phyloP scores from a whole-genome alignment of 1,140 invertebrate genomes.

The Apis florea region DNA sequence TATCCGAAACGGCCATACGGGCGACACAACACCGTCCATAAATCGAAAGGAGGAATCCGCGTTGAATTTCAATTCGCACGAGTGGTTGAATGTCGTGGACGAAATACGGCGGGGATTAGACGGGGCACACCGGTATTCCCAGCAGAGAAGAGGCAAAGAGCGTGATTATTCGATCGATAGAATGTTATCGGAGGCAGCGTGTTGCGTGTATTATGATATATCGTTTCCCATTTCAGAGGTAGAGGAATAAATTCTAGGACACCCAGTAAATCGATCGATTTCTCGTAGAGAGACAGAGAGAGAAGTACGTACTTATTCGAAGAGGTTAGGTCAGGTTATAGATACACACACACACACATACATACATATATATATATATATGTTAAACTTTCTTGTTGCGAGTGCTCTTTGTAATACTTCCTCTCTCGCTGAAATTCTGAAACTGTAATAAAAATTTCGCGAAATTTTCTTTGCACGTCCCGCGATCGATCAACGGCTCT shows the following conservation, averaged over 20 bases:
- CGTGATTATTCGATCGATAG: conserved; percentile 13
- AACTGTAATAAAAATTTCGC: conserved; percentile 35
- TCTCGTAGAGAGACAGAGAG: conserved; percentile 15
- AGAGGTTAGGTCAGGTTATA: conserved; percentile 40
- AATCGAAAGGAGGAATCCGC: not conserved
- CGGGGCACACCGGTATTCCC: not conserved
- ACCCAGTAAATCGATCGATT: conserved; percentile 34
- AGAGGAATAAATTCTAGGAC: conserved; percentile 38
- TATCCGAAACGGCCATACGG: no score
- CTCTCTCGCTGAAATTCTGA: conserved; percentile 30
- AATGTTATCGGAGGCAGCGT: conserved; percentile 4
- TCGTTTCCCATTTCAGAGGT: not conserved
- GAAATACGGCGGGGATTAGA: not conserved
- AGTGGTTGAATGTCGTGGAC: not conserved
- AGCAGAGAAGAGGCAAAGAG: not conserved
- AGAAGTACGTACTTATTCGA: not conserved
- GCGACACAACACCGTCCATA: no score
- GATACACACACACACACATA: conserved; percentile 3
- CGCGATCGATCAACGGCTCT: not conserved
- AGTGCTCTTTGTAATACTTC: not conserved
- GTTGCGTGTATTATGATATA: conserved; percentile 1
- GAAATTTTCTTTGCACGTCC: not conserved
- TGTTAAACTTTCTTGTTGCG: no score
- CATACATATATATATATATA: no score
- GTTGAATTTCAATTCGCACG: not conserved